phyloP scores from a whole-genome alignment of 2,888 invertebrate species.

The Celastrina argiolus region DNA sequence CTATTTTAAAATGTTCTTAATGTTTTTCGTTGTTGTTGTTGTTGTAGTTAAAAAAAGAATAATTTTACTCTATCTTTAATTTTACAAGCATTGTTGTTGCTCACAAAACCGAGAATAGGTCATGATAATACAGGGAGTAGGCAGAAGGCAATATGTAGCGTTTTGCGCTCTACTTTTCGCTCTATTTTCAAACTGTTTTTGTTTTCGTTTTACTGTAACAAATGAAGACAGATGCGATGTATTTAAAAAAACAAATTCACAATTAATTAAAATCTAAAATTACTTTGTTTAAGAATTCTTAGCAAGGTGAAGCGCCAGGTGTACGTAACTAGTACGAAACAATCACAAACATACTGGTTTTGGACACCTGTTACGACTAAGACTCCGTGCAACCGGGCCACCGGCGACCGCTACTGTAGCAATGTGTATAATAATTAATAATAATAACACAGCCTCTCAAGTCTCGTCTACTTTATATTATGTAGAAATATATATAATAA shows the following conservation, averaged over 20 bases:
- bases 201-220: background rate
- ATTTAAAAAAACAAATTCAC: background rate
- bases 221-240: background rate
- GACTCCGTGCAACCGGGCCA: background rate
- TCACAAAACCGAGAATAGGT: background rate
- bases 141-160: background rate
- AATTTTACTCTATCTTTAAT: background rate
- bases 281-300: background rate
- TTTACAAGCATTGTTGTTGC: slow-evolving; percentile 5
- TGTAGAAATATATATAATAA: no score
- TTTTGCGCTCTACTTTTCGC: slow-evolving; percentile 1
- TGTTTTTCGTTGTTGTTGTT: no score
- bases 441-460: no score
- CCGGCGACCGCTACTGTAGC: background rate
- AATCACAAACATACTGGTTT: slow-evolving; percentile 6
- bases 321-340: background rate
- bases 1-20: no score
- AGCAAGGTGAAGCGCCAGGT: slow-evolving; percentile 7
- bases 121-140: background rate
- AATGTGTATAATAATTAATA: no score
- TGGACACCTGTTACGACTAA: background rate
- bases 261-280: slow-evolving; percentile 6
- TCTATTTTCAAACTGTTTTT: slow-evolving; percentile 2
- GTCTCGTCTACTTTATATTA: no score
- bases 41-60: background rate